A percentile compares a stretch with the other conserved stretches of the same genome.
Evolutionary conservation across 2,113 vertebrate species (phyloP).

Genomic region (Pluvialis apricaria): DNA sequence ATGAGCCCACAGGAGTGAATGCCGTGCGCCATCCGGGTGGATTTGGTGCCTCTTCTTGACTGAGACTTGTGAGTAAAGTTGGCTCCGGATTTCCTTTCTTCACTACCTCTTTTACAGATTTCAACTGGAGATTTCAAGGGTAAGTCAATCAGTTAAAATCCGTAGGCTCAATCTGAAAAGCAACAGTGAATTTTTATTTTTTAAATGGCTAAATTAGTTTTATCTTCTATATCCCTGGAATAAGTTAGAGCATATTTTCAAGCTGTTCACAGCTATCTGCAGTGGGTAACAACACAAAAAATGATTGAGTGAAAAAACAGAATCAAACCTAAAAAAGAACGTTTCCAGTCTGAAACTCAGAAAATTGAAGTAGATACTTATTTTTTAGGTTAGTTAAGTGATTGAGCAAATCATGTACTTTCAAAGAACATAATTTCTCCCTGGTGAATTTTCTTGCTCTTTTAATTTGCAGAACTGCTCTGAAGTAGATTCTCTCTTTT

Average conservation of each 20-base stretch:
- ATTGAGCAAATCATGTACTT: neutral
- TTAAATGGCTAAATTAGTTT: neutral
- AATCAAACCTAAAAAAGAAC: neutral
- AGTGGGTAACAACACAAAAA: neutral
- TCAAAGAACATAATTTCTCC: neutral
- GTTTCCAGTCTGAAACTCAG: neutral
- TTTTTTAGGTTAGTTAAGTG: neutral
- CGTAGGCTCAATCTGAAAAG: neutral
- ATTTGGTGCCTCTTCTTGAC: neutral
- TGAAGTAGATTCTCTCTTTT: neutral
- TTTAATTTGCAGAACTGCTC: neutral
- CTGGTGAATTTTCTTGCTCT: neutral
- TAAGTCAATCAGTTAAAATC: neutral
- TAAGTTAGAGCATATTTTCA: neutral
- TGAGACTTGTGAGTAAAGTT: neutral
- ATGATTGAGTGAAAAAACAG: neutral
- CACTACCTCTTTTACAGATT: neutral
- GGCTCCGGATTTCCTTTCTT: neutral
- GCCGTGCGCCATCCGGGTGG: rapidly evolving
- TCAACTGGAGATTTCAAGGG: neutral
- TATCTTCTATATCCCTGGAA: neutral
- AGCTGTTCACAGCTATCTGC: neutral
- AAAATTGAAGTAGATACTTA: neutral
- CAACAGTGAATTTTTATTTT: neutral
- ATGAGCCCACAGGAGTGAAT: neutral